These are phyloP conservation scores for Nerophis ophidion DNA, from an alignment of 2,113 vertebrate genomes.

Conservation along the genomic window DNA sequence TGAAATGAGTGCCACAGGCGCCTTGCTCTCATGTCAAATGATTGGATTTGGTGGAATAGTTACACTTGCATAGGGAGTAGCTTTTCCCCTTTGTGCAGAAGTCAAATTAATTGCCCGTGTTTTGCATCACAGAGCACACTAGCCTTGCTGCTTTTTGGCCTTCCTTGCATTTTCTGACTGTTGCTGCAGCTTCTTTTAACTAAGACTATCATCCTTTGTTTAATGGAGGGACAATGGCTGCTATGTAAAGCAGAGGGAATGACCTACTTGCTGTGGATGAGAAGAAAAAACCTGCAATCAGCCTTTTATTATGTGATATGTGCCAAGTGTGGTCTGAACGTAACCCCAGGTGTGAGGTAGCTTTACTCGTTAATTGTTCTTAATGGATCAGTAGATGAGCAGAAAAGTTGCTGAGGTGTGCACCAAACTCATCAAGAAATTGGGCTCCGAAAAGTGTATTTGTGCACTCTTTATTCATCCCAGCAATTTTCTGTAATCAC, in stretches of 20 bases:
- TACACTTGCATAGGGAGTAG: slow-evolving; percentile 21
- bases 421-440: neutral
- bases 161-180: slow-evolving; percentile 9
- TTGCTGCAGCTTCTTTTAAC: slow-evolving; percentile 30
- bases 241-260: slow-evolving; percentile 21
- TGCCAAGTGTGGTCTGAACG: neutral
- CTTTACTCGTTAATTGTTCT: neutral
- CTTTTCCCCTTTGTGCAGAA: slow-evolving; percentile 18
- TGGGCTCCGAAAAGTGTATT: slow-evolving; percentile 17
- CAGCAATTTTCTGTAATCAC: slow-evolving; percentile 9
- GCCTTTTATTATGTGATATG: slow-evolving; percentile 2
- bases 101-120: slow-evolving; percentile 37
- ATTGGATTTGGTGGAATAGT: slow-evolving; percentile 42
- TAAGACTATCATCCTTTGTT: slow-evolving; percentile 23
- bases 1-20: slow-evolving; percentile 26
- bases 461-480: slow-evolving; percentile 14
- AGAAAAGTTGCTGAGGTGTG: slow-evolving; percentile 4
- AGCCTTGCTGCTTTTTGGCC: slow-evolving; percentile 11
- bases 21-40: slow-evolving; percentile 28
- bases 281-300: slow-evolving; percentile 6
- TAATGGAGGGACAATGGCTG: slow-evolving; percentile 29
- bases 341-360: slow-evolving; percentile 13
- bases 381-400: slow-evolving; percentile 12
- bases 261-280: slow-evolving; percentile 5
- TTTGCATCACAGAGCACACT: slow-evolving; percentile 39